Base-by-base conservation (phyloP, 1,140 invertebrate species). In the Phymorhynchus buccinoides region DNA sequence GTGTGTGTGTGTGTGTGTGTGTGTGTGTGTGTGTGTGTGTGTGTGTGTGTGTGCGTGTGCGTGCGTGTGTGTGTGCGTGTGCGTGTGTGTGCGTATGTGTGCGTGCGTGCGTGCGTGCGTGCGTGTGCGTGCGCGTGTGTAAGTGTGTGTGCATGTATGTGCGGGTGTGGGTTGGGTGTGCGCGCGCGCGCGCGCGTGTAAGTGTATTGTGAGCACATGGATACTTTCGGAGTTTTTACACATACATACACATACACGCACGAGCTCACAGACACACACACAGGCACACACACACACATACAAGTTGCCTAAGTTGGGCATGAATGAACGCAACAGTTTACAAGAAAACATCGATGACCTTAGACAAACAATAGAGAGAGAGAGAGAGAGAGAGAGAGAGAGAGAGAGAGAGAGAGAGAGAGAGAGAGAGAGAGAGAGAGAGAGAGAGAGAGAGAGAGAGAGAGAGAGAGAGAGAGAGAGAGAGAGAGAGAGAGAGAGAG, bases 1-100 rank as follows among this genome's bases (percentile, higher is more conserved):
- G 68, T 71, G 68, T 71, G 68, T 71, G 68, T 71, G 68, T 71
- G 68, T 71, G 68, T 71, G 68, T 71, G 68, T 71, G 68, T 71
- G 68, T 71, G 68, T 71, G 68, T 71, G 68, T 71, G 68, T 71
- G 68, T 35, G 30, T 71, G 68, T 71, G 68, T 71, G 68, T 71
- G 77, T 44, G 77, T 79, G 27, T 44, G 3, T 44, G n/a, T 79
- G 37, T 44, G 39, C 44, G 44, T 42, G 39, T 79, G 39, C n/a
- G 77, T 79, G 30, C 22, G 77, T 79, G 39, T 44, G 77, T 79
- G 41, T 22, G 4, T 44, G 77, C 9, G 39, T 78, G 42, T 78
- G 75, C 42, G 42, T 30, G 42, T 42, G 75, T 27, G 75, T n/a
- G 75, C n/a, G n/a, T 78, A 22, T 78, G 16, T 37, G 73, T 7